phyloP scores from a whole-genome alignment of 2,888 invertebrate species.

The Galerucella pusilla region DNA sequence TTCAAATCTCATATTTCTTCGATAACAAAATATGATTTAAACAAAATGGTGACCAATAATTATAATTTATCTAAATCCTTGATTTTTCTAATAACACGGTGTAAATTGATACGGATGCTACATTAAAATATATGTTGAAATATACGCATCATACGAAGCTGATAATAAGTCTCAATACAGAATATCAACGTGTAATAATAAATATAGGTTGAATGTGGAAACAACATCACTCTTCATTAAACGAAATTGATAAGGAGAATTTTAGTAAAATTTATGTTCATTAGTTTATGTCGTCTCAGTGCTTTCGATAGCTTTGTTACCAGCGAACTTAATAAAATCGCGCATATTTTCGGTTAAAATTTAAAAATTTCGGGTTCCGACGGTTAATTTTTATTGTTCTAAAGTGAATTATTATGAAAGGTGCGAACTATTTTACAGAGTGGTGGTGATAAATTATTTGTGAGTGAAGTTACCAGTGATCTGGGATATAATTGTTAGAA shows the following conservation, averaged over 20 bases:
- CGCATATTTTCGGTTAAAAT: too few relatives aligned
- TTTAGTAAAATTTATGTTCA: slow-evolving; percentile 51
- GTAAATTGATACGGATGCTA: slow-evolving; percentile 21
- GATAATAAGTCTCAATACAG: slow-evolving; percentile 32
- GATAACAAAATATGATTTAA: slow-evolving; percentile 22
- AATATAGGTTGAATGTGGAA: slow-evolving; percentile 42
- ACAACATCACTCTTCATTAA: slow-evolving; percentile 45
- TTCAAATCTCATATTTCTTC: slow-evolving; percentile 24
- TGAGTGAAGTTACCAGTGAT: slow-evolving; percentile 44
- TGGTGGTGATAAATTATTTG: slow-evolving; percentile 49
- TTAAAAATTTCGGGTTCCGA: too few relatives aligned
- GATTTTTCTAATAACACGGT: slow-evolving; percentile 31
- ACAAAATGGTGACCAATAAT: slow-evolving; percentile 15
- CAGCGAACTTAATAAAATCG: slow-evolving; percentile 8
- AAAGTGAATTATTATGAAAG: neutral
- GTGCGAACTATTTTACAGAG: slow-evolving; percentile 22
- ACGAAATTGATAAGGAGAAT: slow-evolving; percentile 50
- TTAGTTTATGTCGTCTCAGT: slow-evolving; percentile 51
- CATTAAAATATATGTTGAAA: slow-evolving; percentile 23
- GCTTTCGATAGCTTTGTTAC: slow-evolving; percentile 48
- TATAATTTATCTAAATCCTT: slow-evolving; percentile 34
- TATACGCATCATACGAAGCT: slow-evolving; percentile 33
- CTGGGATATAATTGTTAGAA: slow-evolving; percentile 30
- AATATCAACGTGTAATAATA: slow-evolving; percentile 40
- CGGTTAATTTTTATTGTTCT: too few relatives aligned